Base-by-base conservation (phyloP, 2,888 invertebrate genomes). In the Apamea crenata region DNA sequence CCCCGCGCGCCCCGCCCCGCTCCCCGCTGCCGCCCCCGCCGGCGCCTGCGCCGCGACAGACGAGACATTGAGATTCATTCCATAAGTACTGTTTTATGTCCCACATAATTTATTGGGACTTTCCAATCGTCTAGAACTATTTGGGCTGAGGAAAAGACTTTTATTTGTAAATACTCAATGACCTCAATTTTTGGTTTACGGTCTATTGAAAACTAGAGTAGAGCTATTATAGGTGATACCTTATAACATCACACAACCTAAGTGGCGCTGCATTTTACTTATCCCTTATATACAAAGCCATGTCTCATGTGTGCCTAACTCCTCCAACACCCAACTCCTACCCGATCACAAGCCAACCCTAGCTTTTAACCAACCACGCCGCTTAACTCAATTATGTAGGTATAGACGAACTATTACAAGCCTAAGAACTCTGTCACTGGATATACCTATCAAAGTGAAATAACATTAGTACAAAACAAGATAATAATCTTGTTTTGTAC, bases 41-140 rank as follows among this genome's bases (percentile, higher is more conserved):
- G 66, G 47, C 71, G 79, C 79, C 67, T 69, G 73, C 65, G 66
- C 73, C 59, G 59, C 70, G 77, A 40, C 72, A 61, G 79, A 71
- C 79, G 36, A 82, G 70, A 79, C 79, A 86, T 88, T 87, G 83
- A 86, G 81, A 87, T 87, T 86, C 77, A 87, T 87, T 83, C 69
- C 69, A 77, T 81, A 79, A 83, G 78, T 87, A 85, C 86, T 71
- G 67, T 74, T 86, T 83, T 85, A 87, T 87, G 80, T 85, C 79
- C 56, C 65, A 67, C 59, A 78, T 83, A 78, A 80, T 81, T 87
- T 86, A 87, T 87, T 68, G 74, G 29, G 61, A 77, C 36, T 79
- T 74, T 81, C 70, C 77, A 67, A 85, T 82, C 77, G 74, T 71
- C 79, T 79, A 56, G 25, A 70, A 77, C 72, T 85, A 80, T 82